Evolutionary conservation across 2,888 invertebrate species (phyloP), one percentile per base, ranked within the genome.

Genomic region (Blastobasis adustella): DNA sequence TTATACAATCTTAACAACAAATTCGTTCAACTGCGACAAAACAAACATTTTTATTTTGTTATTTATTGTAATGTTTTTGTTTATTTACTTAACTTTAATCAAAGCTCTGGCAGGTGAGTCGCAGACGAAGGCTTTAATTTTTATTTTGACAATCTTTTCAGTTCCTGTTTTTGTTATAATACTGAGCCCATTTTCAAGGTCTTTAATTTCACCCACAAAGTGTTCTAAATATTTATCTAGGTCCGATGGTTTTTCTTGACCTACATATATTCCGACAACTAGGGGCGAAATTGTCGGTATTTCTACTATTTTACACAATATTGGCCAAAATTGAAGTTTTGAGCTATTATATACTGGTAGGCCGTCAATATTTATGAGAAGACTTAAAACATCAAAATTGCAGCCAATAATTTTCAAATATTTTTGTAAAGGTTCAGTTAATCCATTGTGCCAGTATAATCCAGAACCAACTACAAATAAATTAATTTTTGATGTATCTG

Each of bases 331-430:
- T 46, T 51, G 55, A 37, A 47, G 43, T 46, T 47, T 51, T 10
- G 49, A 55, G 10, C 51, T 53, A 10, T 52, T 56, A 37, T 41
- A 52, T n/a, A 54, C 44, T 44, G 54, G 54, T n/a, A 54, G 39
- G 5, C 52, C 50, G 45, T 54, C 52, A 39, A 54, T 54, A 47
- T 56, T 56, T 48, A 54, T 49, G 42, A 42, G 9, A 42, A n/a
- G 5, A 5, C 10, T 8, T 42, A 47, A 42, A 49, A 10, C 36
- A 37, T 37, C 39, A 38, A 39, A 36, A 23, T 43, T 45, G 46
- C 37, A 46, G 36, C 39, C 46, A 49, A 49, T 43, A 44, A 43
- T 46, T 52, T 42, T 39, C 37, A 46, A 37, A 46, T 39, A 49
- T 37, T 52, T 45, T 52, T 38, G 48, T 36, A 52, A 49, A 37